Evolutionary conservation across 2,888 invertebrate species (phyloP).

Genomic region (Megalurothrips usitatus): DNA sequence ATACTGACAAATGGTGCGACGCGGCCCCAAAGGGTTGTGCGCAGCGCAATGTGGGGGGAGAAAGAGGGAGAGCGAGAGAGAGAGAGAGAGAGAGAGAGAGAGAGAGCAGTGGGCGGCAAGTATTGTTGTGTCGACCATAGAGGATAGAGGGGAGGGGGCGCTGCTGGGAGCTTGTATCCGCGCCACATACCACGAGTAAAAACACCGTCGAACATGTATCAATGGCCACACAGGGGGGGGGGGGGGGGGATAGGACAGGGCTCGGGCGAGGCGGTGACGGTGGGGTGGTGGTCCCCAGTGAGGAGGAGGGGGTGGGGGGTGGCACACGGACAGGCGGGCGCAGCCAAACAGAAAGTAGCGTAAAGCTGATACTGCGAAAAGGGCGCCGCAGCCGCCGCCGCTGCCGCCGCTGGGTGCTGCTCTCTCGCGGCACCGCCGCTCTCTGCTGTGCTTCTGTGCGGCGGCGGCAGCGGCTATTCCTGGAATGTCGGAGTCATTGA

Average conservation of each 20-base stretch:
- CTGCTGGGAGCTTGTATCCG: not conserved
- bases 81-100: not conserved
- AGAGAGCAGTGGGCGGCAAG: not conserved
- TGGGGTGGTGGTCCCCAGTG: not conserved
- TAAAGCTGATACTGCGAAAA: too few relatives aligned
- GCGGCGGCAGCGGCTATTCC: not conserved
- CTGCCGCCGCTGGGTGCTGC: too few relatives aligned
- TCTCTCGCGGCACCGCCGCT: too few relatives aligned
- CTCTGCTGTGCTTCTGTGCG: not conserved
- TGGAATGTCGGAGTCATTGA: not conserved
- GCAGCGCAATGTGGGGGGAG: not conserved
- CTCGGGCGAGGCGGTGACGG: not conserved
- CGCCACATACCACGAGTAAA: constrained; percentile 15
- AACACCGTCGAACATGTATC: constrained; percentile 23
- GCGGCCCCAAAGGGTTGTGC: not conserved
- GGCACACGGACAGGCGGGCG: too few relatives aligned
- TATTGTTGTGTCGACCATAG: not conserved
- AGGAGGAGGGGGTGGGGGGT: too few relatives aligned
- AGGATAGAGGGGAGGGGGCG: not conserved
- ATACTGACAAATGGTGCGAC: constrained; percentile 18
- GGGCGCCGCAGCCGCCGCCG: too few relatives aligned
- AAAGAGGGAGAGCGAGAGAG: not conserved
- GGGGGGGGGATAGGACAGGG: not conserved
- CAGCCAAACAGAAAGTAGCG: too few relatives aligned
- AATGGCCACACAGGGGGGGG: not conserved